These are phyloP conservation scores for Aldrovandia affinis DNA, from an alignment of 2,797 vertebrate genomes.

Conservation along the genomic window DNA sequence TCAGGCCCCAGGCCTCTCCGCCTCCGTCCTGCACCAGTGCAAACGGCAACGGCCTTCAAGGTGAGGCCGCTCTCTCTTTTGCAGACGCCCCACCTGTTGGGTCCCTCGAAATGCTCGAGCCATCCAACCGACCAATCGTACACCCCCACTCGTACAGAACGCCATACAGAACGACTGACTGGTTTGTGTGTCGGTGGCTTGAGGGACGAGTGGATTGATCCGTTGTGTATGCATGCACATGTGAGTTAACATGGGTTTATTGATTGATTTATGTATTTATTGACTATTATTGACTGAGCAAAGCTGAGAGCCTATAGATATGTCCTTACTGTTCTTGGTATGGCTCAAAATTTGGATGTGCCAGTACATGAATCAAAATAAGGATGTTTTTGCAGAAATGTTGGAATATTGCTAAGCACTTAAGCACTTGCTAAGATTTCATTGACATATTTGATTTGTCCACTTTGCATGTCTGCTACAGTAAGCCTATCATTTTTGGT, in stretches of 20 bases:
- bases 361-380: background rate
- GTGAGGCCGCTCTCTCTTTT: conserved; percentile 75
- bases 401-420: background rate
- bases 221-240: conserved; percentile 42
- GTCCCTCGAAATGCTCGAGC: background rate
- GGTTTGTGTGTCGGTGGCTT: conserved; percentile 35
- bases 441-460: background rate
- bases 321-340: background rate
- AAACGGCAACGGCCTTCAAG: conserved; percentile 98
- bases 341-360: conserved; percentile 32
- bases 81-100: conserved; percentile 6
- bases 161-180: conserved; percentile 35
- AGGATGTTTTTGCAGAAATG: conserved; percentile 17
- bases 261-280: conserved; percentile 48
- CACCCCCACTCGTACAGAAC: conserved; percentile 14
- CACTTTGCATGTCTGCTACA: too few relatives aligned
- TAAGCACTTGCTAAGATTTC: background rate
- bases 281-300: conserved; percentile 49
- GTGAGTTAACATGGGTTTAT: conserved; percentile 33
- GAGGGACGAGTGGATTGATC: conserved; percentile 32
- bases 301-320: conserved; percentile 38
- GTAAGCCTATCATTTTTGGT: too few relatives aligned
- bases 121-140: background rate
- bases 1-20: conserved; percentile 98
- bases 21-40: conserved; percentile 98